These are phyloP conservation scores for Drosophila niveifrons DNA, from an alignment of 2,888 invertebrate genomes.

Conservation along the genomic window DNA sequence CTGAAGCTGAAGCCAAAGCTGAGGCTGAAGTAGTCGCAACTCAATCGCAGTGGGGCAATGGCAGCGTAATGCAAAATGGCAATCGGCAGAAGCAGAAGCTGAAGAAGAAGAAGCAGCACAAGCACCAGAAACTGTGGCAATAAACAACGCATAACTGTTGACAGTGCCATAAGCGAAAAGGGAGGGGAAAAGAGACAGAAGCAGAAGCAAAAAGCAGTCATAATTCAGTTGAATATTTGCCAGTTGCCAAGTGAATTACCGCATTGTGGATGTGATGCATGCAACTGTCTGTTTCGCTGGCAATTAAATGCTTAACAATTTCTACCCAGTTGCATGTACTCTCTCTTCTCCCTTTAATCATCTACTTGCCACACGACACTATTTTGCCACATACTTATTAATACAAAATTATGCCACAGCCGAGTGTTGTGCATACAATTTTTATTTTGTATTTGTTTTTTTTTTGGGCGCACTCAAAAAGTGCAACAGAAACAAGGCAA, in stretches of 20 bases:
- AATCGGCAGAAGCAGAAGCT: slow-evolving; percentile 28
- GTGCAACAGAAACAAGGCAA: slow-evolving; percentile 24
- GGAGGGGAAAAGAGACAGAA: not conserved
- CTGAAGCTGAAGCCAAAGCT: slow-evolving; percentile 6
- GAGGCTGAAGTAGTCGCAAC: slow-evolving; percentile 27
- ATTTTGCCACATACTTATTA: slow-evolving; percentile 19
- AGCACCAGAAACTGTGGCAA: slow-evolving; percentile 29
- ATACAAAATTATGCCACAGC: slow-evolving; percentile 24
- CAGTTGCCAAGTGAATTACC: slow-evolving; percentile 32
- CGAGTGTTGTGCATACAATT: slow-evolving; percentile 28
- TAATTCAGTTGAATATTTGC: slow-evolving; percentile 43
- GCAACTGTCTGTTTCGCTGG: slow-evolving; percentile 17
- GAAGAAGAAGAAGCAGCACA: not conserved
- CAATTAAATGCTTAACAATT: slow-evolving; percentile 15
- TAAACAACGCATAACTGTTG: slow-evolving; percentile 42
- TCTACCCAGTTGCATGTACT: slow-evolving; percentile 7
- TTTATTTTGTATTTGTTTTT: too few species aligned
- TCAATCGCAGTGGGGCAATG: slow-evolving; percentile 32
- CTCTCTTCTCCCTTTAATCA: slow-evolving; percentile 21
- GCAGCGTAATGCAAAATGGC: slow-evolving; percentile 37
- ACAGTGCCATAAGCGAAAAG: slow-evolving; percentile 13
- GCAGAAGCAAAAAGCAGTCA: slow-evolving; percentile 14
- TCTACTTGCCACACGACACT: not conserved
- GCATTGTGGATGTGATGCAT: slow-evolving; percentile 25
- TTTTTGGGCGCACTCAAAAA: slow-evolving; percentile 34